Conservation (phyloP, 2,888 invertebrate species). For the Stenichneumon culpator region DNA sequence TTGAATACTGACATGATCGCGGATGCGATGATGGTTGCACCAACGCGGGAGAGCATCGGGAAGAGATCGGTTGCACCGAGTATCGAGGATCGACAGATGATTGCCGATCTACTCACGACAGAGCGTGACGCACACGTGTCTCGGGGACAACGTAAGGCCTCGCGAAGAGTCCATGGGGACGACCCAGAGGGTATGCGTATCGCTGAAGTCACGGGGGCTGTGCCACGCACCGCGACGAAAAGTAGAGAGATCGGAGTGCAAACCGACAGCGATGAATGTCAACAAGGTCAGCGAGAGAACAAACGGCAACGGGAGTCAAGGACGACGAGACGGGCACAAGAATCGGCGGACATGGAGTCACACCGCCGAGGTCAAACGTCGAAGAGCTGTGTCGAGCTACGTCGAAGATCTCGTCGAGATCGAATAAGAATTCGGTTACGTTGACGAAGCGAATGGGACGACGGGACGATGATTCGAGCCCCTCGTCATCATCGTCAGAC, state of each 20-base stretch:
- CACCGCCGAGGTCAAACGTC: background rate
- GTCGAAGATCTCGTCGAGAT: too few relatives aligned
- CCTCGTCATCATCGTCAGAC: background rate
- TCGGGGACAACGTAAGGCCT: background rate
- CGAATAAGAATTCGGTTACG: background rate
- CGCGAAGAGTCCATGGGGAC: background rate
- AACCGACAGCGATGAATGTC: background rate
- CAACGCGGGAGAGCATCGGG: too few relatives aligned
- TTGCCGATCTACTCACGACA: background rate
- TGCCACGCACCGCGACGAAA: background rate
- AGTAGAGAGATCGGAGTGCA: background rate
- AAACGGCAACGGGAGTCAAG: background rate
- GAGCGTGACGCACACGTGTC: background rate
- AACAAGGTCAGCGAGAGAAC: background rate
- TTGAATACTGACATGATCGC: too few relatives aligned
- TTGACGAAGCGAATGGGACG: background rate
- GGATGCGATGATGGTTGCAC: too few relatives aligned
- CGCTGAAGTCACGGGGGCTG: background rate
- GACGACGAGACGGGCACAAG: background rate
- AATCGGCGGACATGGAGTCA: background rate
- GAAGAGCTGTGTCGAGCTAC: background rate
- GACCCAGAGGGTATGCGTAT: background rate
- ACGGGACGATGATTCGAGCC: background rate
- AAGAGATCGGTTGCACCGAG: background rate
- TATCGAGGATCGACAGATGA: background rate